Evolutionary conservation across 1,140 invertebrate species (phyloP).

Genomic region (Drosophila baimaii): DNA sequence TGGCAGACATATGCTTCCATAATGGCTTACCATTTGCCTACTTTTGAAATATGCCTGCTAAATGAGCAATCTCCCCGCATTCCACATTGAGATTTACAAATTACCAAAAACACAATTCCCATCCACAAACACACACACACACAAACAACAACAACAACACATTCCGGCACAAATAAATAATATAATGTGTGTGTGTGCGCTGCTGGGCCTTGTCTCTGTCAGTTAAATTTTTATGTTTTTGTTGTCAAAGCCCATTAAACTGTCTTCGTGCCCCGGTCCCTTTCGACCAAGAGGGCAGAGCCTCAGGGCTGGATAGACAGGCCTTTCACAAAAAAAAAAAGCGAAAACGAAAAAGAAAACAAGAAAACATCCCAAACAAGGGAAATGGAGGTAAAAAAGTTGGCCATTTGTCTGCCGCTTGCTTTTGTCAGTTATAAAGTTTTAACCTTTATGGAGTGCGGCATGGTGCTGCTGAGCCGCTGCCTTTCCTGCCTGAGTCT

Average conservation of each 20-base stretch:
- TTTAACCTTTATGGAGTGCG: constrained; percentile 67
- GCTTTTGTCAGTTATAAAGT: constrained; percentile 70
- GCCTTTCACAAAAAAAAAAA: constrained; percentile 5
- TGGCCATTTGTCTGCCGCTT: constrained; percentile 65
- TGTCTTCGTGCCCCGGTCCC: constrained; percentile 49
- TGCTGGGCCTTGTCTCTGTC: constrained; percentile 26
- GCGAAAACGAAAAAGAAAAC: constrained; percentile 4
- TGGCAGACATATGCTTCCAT: constrained; percentile 14
- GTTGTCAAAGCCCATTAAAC: constrained; percentile 64
- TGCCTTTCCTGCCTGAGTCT: constrained; percentile 34
- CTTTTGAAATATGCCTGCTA: constrained; percentile 37
- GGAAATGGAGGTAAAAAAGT: constrained; percentile 52
- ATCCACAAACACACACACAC: too few relatives aligned
- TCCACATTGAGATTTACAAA: constrained; percentile 50
- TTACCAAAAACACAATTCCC: constrained; percentile 50
- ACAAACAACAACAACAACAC: constrained; percentile 33
- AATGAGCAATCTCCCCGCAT: constrained; percentile 30
- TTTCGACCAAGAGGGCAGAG: constrained; percentile 3
- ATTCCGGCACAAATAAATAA: constrained; percentile 44
- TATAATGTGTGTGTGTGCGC: constrained; percentile 17
- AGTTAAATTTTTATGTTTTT: constrained; percentile 63
- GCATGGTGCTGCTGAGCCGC: constrained; percentile 44
- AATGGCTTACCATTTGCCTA: constrained; percentile 17
- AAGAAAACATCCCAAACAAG: constrained; percentile 20
- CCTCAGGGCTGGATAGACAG: constrained; percentile 17